These are phyloP conservation scores for Amphiura filiformis DNA, from an alignment of 35 echinoderm and acorn worm species.

Conservation along the genomic window DNA sequence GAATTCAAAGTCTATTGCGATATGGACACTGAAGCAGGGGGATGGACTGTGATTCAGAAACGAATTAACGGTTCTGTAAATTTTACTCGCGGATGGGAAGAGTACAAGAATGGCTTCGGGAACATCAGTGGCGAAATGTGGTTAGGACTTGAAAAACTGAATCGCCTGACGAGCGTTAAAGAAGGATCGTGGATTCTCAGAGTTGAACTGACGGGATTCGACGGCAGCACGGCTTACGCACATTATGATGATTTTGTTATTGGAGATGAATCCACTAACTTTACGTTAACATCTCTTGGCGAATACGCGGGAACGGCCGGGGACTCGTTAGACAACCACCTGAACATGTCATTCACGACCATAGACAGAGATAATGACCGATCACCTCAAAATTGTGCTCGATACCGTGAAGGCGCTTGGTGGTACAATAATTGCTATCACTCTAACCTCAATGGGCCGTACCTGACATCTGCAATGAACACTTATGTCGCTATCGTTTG, in stretches of 20 bases:
- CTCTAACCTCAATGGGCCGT: not conserved
- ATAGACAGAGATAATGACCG: not conserved
- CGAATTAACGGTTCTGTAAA: slow-evolving; percentile 44
- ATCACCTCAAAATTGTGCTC: not conserved
- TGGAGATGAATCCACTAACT: not conserved
- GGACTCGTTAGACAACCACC: not conserved
- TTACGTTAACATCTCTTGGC: not conserved
- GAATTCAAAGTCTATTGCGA: slow-evolving; percentile 2
- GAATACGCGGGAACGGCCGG: not conserved
- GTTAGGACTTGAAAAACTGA: slow-evolving; percentile 34
- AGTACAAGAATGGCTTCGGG: slow-evolving; percentile 45
- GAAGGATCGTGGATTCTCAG: not conserved
- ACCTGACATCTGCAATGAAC: not conserved
- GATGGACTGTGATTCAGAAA: slow-evolving; percentile 24
- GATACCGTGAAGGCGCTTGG: not conserved
- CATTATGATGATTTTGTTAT: not conserved
- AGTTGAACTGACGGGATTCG: slow-evolving; percentile 15
- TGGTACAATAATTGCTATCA: not conserved
- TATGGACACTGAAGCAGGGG: not conserved
- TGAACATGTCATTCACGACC: not conserved
- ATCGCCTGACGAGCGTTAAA: not conserved
- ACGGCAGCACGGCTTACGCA: not conserved
- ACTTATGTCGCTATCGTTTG: not conserved
- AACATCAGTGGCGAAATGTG: slow-evolving; percentile 32
- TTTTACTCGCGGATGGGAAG: slow-evolving; percentile 29